A percentile compares a stretch with the other conserved stretches of the same genome.
Evolutionary conservation across 2,113 vertebrate species (phyloP).

Genomic region (Piliocolobus tephrosceles): DNA sequence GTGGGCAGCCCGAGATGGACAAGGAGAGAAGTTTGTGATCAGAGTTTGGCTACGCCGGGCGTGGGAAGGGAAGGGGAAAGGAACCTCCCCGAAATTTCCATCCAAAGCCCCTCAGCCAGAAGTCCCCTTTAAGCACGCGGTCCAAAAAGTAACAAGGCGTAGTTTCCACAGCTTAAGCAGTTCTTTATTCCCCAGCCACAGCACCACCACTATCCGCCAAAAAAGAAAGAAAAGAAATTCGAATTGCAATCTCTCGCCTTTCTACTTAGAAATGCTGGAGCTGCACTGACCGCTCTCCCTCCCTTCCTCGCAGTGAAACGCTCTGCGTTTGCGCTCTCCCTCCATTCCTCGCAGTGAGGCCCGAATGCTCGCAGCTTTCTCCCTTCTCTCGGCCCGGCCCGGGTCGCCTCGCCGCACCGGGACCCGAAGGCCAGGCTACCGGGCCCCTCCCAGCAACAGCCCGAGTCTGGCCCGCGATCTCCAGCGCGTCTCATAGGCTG

Average conservation of each 20-base stretch:
- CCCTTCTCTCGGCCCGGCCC: rapidly evolving
- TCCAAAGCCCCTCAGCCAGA: background rate
- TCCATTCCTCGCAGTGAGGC: background rate
- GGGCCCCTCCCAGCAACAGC: rapidly evolving
- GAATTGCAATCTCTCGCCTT: background rate
- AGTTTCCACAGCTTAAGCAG: background rate
- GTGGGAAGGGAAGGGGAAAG: background rate
- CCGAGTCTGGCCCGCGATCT: background rate
- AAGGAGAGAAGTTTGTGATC: background rate
- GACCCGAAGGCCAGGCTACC: background rate
- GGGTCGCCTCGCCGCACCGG: background rate
- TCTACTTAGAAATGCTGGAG: background rate
- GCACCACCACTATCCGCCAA: background rate
- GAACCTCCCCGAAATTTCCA: background rate
- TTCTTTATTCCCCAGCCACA: background rate
- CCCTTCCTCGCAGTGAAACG: background rate
- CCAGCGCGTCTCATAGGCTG: background rate
- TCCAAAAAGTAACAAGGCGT: background rate
- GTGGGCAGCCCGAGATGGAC: too few species aligned
- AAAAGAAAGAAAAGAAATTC: background rate
- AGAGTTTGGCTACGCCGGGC: background rate
- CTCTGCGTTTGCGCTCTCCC: background rate
- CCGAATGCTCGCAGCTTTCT: background rate
- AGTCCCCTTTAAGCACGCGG: background rate
- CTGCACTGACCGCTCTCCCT: background rate